Evolutionary conservation across 2,797 vertebrate species (phyloP).

Genomic region (Silurus aristotelis): DNA sequence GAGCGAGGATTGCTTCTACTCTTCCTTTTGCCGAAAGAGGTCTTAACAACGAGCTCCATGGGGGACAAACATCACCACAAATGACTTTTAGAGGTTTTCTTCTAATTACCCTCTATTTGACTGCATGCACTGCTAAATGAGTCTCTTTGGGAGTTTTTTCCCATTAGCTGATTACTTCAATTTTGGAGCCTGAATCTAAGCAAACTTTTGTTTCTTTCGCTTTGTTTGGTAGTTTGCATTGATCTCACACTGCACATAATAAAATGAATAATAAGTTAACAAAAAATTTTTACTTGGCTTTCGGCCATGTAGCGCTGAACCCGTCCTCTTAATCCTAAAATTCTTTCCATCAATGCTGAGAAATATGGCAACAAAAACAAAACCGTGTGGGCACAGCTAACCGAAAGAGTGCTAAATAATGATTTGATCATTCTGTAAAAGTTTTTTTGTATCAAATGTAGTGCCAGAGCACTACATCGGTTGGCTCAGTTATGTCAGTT

Average conservation of each 20-base stretch:
- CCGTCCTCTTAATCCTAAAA: neutral
- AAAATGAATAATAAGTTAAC: neutral
- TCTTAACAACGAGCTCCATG: neutral
- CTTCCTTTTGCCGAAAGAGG: neutral
- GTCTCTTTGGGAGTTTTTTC: neutral
- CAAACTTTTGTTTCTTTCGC: neutral
- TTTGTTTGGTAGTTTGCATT: neutral
- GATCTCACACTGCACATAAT: neutral
- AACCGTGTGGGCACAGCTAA: neutral
- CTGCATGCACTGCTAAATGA: neutral
- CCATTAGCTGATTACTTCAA: neutral
- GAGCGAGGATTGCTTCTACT: neutral
- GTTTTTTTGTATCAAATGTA: neutral
- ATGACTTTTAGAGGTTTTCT: conserved; percentile 17
- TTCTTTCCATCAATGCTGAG: neutral
- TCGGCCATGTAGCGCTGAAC: neutral
- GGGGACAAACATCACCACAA: conserved; percentile 13
- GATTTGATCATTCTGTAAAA: neutral
- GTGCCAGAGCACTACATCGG: too few species aligned
- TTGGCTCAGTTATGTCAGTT: neutral
- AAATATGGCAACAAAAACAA: neutral
- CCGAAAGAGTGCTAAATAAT: neutral
- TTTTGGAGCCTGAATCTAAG: neutral
- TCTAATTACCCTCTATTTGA: conserved; percentile 12
- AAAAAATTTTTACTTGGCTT: neutral